Base-by-base conservation (phyloP, 1,140 invertebrate species). In the Pseudoatta argentina region DNA sequence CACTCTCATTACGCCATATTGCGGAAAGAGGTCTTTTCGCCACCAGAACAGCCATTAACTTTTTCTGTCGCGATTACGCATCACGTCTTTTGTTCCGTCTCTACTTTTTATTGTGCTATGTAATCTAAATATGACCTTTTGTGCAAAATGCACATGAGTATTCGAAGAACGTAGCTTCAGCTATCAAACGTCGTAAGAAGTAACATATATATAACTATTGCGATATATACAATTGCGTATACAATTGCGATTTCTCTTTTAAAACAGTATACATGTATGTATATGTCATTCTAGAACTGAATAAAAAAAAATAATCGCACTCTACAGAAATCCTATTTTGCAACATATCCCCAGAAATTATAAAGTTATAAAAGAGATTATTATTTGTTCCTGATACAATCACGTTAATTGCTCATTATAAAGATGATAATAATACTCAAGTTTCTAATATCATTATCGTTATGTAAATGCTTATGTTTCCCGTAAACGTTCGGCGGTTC, bases 1-100 rank as follows among this genome's bases (percentile, higher is more conserved):
- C 79, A 61, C 79, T 63, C 79, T 83, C 79, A 83, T 83, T 83
- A 83, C 69, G 69, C 79, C 69, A 75, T 75, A 83, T 83, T 75
- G 79, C 79, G 79, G 24, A 27, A 57, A 75, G 55, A n/a, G 55
- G 79, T 63, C 67, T 83, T 83, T 75, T 63, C 79, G 67, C 69
- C 69, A 83, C 72, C 69, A 51, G 79, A 75, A 83, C 24, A 73
- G 69, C 69, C 79, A 83, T 83, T 83, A 83, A 83, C 79, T 83
- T 83, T 73, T 83, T 83, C 79, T 51, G n/a, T 12, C 39, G 39
- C 27, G 53, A 83, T 83, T 83, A 73, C 79, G 79, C 79, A 82
- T 82, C 67, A 55, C 53, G 27, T 83, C 79, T 83, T 73, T 83
- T 83, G 39, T 83, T 34, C 6, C 27, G 18, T 55, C 27, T 34